A percentile compares a stretch with the other conserved stretches of the same genome.
phyloP scores from a whole-genome alignment of 2,888 invertebrate species.

The Chesias legatella region DNA sequence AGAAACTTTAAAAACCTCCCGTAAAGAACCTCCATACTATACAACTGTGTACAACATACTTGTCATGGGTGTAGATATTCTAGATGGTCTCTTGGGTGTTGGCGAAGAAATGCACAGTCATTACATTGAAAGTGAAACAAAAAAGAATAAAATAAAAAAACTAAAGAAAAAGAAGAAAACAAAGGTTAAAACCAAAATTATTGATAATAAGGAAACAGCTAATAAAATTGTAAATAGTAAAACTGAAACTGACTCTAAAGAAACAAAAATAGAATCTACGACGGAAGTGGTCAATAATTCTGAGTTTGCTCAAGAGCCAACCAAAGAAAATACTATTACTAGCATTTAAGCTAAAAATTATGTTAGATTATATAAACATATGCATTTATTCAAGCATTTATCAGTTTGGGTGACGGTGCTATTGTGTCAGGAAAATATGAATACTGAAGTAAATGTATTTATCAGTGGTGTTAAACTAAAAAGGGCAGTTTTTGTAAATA shows the following conservation, averaged over 20 bases:
- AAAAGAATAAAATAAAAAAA: slow-evolving; percentile 24
- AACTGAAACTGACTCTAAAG: not conserved
- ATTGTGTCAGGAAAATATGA: not conserved
- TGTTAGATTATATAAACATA: too few species aligned
- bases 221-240: not conserved
- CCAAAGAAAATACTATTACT: not conserved
- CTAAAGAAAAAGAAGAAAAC: slow-evolving; percentile 29
- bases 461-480: slow-evolving; percentile 21
- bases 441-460: not conserved
- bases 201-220: slow-evolving; percentile 25
- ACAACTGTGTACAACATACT: slow-evolving; percentile 52
- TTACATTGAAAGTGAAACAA: slow-evolving; percentile 24
- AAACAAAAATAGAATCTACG: not conserved
- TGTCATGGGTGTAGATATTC: slow-evolving; percentile 53
- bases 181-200: slow-evolving; percentile 12
- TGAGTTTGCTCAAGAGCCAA: not conserved
- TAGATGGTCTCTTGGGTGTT: slow-evolving; percentile 54
- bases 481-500: slow-evolving; percentile 54
- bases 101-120: slow-evolving; percentile 45
- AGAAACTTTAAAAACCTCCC: slow-evolving; percentile 40
- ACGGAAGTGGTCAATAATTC: not conserved
- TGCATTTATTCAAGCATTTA: slow-evolving; percentile 47
- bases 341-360: not conserved
- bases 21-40: slow-evolving; percentile 51
- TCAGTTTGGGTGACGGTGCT: slow-evolving; percentile 31